Evolutionary conservation across 2,113 vertebrate species (phyloP).

Genomic region (Cochlearius cochlearius): DNA sequence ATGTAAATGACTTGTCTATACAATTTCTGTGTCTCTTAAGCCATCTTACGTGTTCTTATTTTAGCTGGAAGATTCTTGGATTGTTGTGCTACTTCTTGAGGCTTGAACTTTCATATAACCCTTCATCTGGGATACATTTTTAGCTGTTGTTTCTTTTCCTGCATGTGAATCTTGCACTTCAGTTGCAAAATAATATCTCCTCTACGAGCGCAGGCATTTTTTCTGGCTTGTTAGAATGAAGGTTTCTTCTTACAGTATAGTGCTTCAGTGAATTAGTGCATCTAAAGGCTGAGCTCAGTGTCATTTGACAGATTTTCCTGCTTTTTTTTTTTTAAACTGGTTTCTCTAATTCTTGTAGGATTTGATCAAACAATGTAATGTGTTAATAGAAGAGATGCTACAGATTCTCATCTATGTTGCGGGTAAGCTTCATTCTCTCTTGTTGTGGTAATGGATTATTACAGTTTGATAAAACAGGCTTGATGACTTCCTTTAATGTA

Average conservation of each 20-base stretch:
- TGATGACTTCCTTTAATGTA: neutral
- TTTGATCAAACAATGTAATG: constrained; percentile 87
- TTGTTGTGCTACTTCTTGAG: neutral
- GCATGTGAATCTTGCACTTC: neutral
- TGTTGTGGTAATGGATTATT: neutral
- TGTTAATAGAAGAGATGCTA: constrained; percentile 94
- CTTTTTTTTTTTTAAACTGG: neutral
- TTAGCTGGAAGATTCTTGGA: neutral
- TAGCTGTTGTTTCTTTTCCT: neutral
- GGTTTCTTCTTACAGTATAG: neutral
- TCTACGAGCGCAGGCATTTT: neutral
- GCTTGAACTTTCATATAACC: neutral
- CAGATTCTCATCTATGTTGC: constrained; percentile 89
- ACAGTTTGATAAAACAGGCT: neutral
- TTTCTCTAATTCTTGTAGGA: constrained; percentile 79
- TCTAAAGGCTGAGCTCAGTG: neutral
- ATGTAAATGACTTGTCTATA: rapidly evolving
- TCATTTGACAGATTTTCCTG: neutral
- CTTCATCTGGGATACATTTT: neutral
- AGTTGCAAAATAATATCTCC: neutral
- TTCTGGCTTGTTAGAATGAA: neutral
- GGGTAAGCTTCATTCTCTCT: constrained; percentile 69
- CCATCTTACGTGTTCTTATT: neutral
- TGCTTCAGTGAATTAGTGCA: neutral
- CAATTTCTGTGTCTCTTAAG: neutral